Evolutionary conservation across 1,140 invertebrate species (phyloP), one percentile per base, ranked within the genome.

Genomic region (Conus ventricosus): DNA sequence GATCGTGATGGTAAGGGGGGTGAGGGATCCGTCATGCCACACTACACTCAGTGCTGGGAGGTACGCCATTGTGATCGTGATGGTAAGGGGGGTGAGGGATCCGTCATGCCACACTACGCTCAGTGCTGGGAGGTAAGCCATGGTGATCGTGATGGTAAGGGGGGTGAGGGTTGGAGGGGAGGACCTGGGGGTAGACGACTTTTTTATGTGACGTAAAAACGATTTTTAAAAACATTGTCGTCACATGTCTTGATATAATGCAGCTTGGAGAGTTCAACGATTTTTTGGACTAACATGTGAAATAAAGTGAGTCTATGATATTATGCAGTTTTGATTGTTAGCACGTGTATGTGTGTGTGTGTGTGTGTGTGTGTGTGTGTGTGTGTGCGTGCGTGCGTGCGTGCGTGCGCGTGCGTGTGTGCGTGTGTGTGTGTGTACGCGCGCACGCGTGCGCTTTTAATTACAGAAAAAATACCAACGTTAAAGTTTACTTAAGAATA

Each of bases 361-460:
- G 71, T 75, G 71, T 75, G 71, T 75, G 71, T 75, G 71, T 75
- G 71, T 75, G 71, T 75, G 71, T 75, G 71, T 75, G 71, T 39
- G 39, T 39, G 39, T 39, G 39, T 39, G 39, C 3, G 39, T 39
- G 39, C 3, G 60, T 67, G 60, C 1, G 25, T 8, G 8, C 7
- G 25, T n/a, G 20, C 7, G 11, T 67, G 60, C 4, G 11, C 1
- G 20, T 23, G 60, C 4, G 11, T 67, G 13, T 67, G 11, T 13
- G 11, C 4, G 60, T 23, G 20, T 23, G 60, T 67, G 60, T 13
- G 20, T 13, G 20, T 15, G 20, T 23, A 4, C 1, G 20, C 1
- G 20, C 11, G 60, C 11, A 4, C 13, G 39, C 39, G 39, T 3
- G 39, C 39, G 39, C 39, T 39, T 39, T 39, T 39, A 39, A 39